Evolutionary conservation across 2,797 vertebrate species (phyloP).

Genomic region (Amazonetta brasiliensis): DNA sequence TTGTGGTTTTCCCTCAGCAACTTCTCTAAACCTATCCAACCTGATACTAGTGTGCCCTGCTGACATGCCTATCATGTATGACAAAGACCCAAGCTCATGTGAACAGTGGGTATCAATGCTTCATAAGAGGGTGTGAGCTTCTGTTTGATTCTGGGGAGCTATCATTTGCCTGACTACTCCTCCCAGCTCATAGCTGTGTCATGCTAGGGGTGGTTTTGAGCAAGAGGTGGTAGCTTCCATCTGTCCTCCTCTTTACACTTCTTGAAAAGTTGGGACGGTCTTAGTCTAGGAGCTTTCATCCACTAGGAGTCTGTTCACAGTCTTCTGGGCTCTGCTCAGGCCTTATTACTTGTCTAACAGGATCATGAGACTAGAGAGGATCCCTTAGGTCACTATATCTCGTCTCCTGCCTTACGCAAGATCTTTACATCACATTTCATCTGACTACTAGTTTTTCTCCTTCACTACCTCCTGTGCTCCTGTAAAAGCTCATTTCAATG

Average conservation of each 20-base stretch:
- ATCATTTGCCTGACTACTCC: background rate
- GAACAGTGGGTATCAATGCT: background rate
- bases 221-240: accelerated
- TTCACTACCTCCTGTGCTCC: background rate
- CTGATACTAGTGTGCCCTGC: background rate
- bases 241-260: background rate
- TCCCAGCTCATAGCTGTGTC: background rate
- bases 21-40: background rate
- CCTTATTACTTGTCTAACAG: background rate
- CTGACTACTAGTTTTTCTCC: background rate
- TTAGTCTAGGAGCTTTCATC: background rate
- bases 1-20: background rate
- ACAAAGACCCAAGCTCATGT: background rate
- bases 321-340: background rate
- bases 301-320: background rate
- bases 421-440: background rate
- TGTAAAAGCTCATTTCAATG: background rate
- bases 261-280: background rate
- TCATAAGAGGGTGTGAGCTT: background rate
- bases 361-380: background rate
- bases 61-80: background rate
- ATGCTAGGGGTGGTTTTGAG: background rate
- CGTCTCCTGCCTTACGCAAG: background rate
- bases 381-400: background rate
- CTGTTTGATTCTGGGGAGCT: background rate